Percentiles rank a stretch among this genome's conserved stretches.
Conservation (phyloP, 2,797 vertebrate species). For the Perodicticus potto region DNA sequence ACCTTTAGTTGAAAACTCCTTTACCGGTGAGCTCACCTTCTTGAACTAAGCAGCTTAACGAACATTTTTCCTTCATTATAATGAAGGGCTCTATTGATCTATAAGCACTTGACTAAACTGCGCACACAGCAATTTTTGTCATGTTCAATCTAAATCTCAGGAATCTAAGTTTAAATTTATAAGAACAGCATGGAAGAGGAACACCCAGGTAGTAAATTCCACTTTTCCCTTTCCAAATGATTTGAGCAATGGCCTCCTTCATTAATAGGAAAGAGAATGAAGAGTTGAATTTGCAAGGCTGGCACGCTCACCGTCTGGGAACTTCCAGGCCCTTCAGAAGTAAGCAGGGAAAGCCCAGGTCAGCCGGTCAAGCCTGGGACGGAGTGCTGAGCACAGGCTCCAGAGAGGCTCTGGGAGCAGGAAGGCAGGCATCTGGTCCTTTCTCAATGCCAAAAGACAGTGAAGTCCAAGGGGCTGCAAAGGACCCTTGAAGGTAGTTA, state of each 20-base stretch:
- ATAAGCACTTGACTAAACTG: constrained; percentile 75
- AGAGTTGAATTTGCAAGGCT: constrained; percentile 26
- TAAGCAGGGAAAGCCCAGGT: constrained; percentile 32
- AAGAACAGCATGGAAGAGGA: constrained; percentile 72
- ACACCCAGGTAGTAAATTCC: constrained; percentile 75
- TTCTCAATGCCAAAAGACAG: neutral
- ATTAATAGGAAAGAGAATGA: constrained; percentile 51
- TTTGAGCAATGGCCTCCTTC: constrained; percentile 67
- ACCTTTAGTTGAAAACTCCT: constrained; percentile 59
- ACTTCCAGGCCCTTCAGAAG: constrained; percentile 34
- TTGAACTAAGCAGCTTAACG: constrained; percentile 68
- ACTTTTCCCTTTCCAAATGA: constrained; percentile 68
- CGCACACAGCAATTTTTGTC: constrained; percentile 77
- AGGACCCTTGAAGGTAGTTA: neutral
- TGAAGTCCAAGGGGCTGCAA: neutral
- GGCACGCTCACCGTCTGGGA: constrained; percentile 8
- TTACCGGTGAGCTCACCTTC: constrained; percentile 81
- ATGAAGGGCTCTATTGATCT: constrained; percentile 78
- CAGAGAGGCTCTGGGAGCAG: neutral
- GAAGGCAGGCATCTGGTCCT: neutral
- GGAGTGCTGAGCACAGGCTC: neutral
- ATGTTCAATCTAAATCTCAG: constrained; percentile 78
- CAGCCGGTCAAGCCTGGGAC: constrained; percentile 9
- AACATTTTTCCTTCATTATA: constrained; percentile 73
- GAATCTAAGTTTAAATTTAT: constrained; percentile 78